Conservation (phyloP, 2,797 vertebrate species). For the Parauchenoglanis punctatus region DNA sequence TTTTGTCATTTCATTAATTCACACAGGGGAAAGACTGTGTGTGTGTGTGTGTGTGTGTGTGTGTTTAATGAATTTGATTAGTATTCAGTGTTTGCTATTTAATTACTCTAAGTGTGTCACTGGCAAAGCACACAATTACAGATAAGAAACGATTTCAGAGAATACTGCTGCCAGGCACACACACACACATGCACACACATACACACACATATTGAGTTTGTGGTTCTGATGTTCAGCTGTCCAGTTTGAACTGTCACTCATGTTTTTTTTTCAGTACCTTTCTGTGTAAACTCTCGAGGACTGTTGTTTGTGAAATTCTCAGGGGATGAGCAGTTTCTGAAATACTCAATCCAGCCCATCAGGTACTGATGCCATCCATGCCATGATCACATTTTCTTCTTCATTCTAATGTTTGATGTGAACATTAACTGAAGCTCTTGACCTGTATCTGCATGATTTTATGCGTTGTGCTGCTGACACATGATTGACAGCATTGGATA, state of each 20-base stretch:
- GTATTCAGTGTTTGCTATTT: slow-evolving; percentile 46
- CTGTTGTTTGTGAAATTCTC: too few species aligned
- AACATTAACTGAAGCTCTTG: neutral
- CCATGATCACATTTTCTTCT: neutral
- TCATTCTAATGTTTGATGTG: neutral
- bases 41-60: slow-evolving; percentile 18
- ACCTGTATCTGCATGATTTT: neutral
- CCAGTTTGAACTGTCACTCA: too few species aligned
- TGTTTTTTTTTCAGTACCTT: too few species aligned
- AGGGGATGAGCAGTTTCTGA: neutral
- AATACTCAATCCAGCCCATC: neutral
- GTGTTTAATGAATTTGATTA: slow-evolving; percentile 38
- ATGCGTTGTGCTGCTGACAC: neutral
- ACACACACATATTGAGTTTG: neutral
- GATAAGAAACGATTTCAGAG: slow-evolving; percentile 48
- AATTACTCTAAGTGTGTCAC: slow-evolving; percentile 46
- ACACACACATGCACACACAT: neutral
- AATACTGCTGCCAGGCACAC: slow-evolving; percentile 6
- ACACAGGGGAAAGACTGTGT: neutral
- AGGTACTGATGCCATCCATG: too few species aligned
- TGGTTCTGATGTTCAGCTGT: too few species aligned
- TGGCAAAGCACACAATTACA: slow-evolving; percentile 44
- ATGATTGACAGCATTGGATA: neutral
- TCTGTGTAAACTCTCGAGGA: too few species aligned
- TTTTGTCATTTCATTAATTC: slow-evolving; percentile 35